Conservation (phyloP, 53 echinoderm and acorn worm genomes). For the Antedon mediterranea region DNA sequence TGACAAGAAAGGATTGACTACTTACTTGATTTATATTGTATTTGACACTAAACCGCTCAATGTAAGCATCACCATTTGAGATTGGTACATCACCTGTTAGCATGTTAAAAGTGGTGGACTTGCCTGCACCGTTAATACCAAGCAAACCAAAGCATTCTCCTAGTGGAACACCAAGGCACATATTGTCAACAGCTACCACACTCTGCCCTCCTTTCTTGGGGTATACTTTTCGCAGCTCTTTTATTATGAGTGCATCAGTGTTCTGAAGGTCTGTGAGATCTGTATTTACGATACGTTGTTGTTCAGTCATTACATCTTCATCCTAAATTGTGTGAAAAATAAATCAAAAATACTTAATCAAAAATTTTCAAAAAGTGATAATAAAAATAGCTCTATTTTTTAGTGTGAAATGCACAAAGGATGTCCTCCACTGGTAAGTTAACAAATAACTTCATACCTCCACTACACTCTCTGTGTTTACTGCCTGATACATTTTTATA, state of each 20-base stretch:
- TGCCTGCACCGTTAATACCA: conserved; percentile 72
- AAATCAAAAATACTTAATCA: no score
- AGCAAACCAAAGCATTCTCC: conserved; percentile 81
- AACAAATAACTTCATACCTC: no score
- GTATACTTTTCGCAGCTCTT: conserved; percentile 52
- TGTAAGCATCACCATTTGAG: conserved; percentile 38
- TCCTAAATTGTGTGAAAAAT: no score
- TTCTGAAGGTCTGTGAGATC: conserved; percentile 8
- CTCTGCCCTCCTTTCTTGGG: conserved; percentile 31
- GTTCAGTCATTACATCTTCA: conserved; percentile 54
- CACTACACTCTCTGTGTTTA: no score
- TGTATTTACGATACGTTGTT: conserved; percentile 24
- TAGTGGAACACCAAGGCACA: conserved; percentile 49
- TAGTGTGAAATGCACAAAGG: no score
- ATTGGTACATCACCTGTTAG: conserved; percentile 60
- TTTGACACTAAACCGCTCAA: conserved; percentile 56
- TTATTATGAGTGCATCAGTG: conserved; percentile 37
- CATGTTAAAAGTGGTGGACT: conserved; percentile 79
- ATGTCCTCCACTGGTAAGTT: no score
- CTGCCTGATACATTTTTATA: no score
- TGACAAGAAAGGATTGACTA: no score
- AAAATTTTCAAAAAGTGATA: no score
- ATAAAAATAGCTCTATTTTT: no score
- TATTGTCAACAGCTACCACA: conserved; percentile 44
- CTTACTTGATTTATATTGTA: conserved; percentile 43